Evolutionary conservation across 1,140 invertebrate genomes (phyloP), one percentile per base, ranked within the genome.

Genomic region (Drosophila chauvacae): DNA sequence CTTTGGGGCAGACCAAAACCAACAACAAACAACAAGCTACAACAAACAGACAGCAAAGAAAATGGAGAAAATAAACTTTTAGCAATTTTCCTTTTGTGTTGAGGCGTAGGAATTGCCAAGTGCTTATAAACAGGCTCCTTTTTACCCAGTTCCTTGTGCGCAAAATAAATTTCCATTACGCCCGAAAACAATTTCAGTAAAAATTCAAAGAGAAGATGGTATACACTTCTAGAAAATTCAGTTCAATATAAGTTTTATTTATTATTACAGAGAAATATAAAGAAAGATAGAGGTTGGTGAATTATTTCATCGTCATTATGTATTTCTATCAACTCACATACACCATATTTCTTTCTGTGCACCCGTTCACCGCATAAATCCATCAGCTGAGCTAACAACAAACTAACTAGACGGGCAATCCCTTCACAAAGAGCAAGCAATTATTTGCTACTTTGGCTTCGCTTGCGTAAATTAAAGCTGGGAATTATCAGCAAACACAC

Each of bases 371-470:
- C 51, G 28, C 48, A 45, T 30, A 48, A 60, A 55, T 57, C 71
- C 75, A 59, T 68, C 75, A 77, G 44, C 66, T 71, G 41, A 59
- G 58, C 51, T 28, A 64, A 62, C 51, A 56, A 51, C 35, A 45
- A 64, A 79, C 58, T 65, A 79, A 72, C 69, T 68, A 48, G 57
- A 60, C 56, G 33, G 45, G 66, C 63, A 86, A 86, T 86, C 83
- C 83, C 85, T 86, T 86, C 81, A 79, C 84, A 56, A 56, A 56
- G 53, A 85, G 83, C 85, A 90, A 90, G 78, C 75, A 90, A 90
- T 90, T 90, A 90, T 90, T 90, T 90, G 75, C 81, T 90, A 90
- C 85, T 90, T 81, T 90, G 68, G 81, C 77, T 76, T 63, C 68
- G 74, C 81, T 81, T 81, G 74, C 85, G 85, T 74, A 85, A 90